phyloP scores from a whole-genome alignment of 2,888 invertebrate genomes.

The Netelia virgata region DNA sequence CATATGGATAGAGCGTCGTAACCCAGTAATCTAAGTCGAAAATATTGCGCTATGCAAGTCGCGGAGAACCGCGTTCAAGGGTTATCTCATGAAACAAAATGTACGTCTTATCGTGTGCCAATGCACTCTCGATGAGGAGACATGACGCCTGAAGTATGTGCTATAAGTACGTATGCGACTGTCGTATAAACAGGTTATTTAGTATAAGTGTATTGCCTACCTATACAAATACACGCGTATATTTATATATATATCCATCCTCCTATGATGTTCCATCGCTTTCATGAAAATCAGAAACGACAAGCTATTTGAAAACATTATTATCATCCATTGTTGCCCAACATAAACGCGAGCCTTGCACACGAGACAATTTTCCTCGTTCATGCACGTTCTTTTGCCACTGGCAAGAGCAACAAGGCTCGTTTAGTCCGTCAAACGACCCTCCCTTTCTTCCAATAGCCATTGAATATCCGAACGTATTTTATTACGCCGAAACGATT shows the following conservation, averaged over 20 bases:
- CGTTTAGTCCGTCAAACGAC: background rate
- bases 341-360: background rate
- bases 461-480: background rate
- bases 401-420: background rate
- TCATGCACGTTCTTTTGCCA: background rate
- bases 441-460: background rate
- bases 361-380: background rate
- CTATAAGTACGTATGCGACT: background rate
- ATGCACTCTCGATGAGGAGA: slow-evolving; percentile 38
- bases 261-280: background rate
- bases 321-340: too few relatives aligned
- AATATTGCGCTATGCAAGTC: slow-evolving; percentile 36
- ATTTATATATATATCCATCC: background rate
- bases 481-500: background rate
- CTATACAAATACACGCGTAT: background rate
- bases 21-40: slow-evolving; percentile 47
- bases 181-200: background rate
- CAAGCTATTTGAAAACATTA: too few relatives aligned
- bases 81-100: slow-evolving; percentile 48
- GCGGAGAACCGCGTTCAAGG: slow-evolving; percentile 41
- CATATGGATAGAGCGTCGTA: slow-evolving; percentile 32
- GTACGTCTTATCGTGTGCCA: slow-evolving; percentile 48
- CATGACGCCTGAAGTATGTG: background rate
- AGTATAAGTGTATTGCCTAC: background rate
- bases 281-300: too few relatives aligned